Evolutionary conservation across 2,113 vertebrate genomes (phyloP).

Genomic region (Sclerurus mexicanus): DNA sequence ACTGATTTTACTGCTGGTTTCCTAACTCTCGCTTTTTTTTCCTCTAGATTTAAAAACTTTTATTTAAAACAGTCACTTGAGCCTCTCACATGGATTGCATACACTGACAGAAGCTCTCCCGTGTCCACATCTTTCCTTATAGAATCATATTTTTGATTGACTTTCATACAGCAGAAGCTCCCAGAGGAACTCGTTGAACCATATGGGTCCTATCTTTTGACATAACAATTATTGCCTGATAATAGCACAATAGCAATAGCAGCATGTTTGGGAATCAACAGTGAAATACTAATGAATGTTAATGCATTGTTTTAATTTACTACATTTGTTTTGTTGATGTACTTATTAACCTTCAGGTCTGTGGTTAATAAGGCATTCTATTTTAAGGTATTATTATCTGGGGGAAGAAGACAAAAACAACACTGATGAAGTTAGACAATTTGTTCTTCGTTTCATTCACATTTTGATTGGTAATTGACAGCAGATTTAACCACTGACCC

Average conservation of each 20-base stretch:
- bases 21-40: not conserved
- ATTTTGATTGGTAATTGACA: conserved; percentile 35
- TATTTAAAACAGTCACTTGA: not conserved
- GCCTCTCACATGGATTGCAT: not conserved
- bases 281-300: conserved; percentile 64
- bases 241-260: conserved; percentile 47
- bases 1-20: not conserved
- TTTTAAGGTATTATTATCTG: conserved; percentile 19
- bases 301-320: conserved; percentile 62
- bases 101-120: conserved; percentile 6
- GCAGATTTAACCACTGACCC: not conserved
- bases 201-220: conserved; percentile 64
- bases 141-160: conserved; percentile 46
- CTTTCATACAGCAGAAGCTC: conserved; percentile 36
- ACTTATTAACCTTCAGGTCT: conserved; percentile 56
- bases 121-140: not conserved
- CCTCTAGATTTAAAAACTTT: not conserved
- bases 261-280: conserved; percentile 55
- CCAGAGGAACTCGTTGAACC: conserved; percentile 35
- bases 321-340: conserved; percentile 56
- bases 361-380: conserved; percentile 58
- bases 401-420: conserved; percentile 19
- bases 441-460: conserved; percentile 12
- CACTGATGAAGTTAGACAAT: not conserved
- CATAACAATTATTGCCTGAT: conserved; percentile 52